These are phyloP conservation scores for Habroteleia sp. DNA, from an alignment of 2,888 invertebrate species.

Conservation along the genomic window DNA sequence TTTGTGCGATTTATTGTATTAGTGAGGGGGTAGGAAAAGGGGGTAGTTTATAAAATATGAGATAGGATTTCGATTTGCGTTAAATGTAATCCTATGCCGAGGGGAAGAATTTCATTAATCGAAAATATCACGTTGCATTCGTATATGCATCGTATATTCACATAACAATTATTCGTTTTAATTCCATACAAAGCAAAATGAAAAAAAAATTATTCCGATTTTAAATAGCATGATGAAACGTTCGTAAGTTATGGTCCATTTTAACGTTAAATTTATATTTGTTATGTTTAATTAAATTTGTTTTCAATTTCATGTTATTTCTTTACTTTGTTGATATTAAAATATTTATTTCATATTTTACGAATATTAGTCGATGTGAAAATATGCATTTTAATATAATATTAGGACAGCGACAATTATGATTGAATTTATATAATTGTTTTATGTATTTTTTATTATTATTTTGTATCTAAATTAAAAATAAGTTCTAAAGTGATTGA, in stretches of 20 bases:
- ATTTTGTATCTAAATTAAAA: no score
- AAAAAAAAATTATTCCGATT: constrained; percentile 49
- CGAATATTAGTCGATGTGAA: not conserved
- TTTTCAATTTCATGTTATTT: not conserved
- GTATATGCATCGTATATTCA: constrained; percentile 51
- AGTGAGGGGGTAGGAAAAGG: constrained; percentile 12
- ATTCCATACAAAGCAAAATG: constrained; percentile 38
- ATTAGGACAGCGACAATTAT: no score
- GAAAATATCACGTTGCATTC: constrained; percentile 61
- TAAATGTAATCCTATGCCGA: constrained; percentile 63
- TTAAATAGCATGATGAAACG: constrained; percentile 32
- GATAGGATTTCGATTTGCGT: constrained; percentile 64
- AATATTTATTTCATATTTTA: not conserved
- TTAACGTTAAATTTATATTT: constrained; percentile 27
- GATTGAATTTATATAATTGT: no score
- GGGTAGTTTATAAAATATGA: constrained; percentile 63
- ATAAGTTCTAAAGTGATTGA: no score
- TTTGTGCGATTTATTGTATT: constrained; percentile 56
- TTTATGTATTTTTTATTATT: no score
- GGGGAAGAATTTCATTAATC: constrained; percentile 64
- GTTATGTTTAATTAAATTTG: constrained; percentile 14
- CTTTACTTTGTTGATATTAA: not conserved
- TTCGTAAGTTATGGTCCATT: constrained; percentile 23
- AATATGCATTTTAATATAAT: no score
- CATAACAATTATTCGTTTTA: constrained; percentile 61